A percentile compares a stretch with the other conserved stretches of the same genome.
phyloP scores from a whole-genome alignment of 2,888 invertebrate species.

The Subacronicta megacephala region DNA sequence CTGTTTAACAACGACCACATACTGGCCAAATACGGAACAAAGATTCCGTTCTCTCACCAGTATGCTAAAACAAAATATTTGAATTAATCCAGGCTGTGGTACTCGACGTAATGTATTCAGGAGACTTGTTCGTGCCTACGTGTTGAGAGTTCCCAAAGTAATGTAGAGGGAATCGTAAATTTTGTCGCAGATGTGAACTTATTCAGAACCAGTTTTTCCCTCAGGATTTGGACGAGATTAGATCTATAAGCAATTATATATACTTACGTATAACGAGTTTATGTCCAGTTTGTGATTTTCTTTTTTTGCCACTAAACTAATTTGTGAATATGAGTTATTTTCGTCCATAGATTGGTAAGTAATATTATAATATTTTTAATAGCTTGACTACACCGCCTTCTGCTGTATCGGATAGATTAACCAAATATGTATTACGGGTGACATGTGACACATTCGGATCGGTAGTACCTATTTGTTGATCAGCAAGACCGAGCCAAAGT shows the following conservation, averaged over 20 bases:
- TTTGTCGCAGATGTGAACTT: slow-evolving; percentile 29
- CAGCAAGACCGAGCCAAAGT: no score
- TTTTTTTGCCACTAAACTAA: no score
- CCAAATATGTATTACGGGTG: no score
- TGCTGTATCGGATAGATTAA: no score
- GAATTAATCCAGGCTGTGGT: slow-evolving; percentile 16
- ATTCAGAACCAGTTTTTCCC: slow-evolving; percentile 31
- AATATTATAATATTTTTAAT: no score
- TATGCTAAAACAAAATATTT: slow-evolving; percentile 10
- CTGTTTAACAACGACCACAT: slow-evolving; percentile 22
- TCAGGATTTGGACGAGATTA: slow-evolving; percentile 15
- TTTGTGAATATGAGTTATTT: no score
- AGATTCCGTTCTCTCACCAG: slow-evolving; percentile 6
- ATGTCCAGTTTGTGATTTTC: not conserved
- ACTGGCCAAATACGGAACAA: slow-evolving; percentile 5
- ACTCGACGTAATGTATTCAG: slow-evolving; percentile 21
- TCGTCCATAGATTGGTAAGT: no score
- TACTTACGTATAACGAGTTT: slow-evolving; percentile 1
- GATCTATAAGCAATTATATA: slow-evolving; percentile 2
- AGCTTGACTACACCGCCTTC: no score
- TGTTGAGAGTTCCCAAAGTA: slow-evolving; percentile 34
- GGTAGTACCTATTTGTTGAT: no score
- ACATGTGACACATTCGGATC: no score
- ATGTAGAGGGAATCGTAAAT: slow-evolving; percentile 41
- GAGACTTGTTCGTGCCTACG: slow-evolving; percentile 10